Evolutionary conservation across 2,888 invertebrate species (phyloP), one percentile per base, ranked within the genome.

Genomic region (Scaptomyza parva): DNA sequence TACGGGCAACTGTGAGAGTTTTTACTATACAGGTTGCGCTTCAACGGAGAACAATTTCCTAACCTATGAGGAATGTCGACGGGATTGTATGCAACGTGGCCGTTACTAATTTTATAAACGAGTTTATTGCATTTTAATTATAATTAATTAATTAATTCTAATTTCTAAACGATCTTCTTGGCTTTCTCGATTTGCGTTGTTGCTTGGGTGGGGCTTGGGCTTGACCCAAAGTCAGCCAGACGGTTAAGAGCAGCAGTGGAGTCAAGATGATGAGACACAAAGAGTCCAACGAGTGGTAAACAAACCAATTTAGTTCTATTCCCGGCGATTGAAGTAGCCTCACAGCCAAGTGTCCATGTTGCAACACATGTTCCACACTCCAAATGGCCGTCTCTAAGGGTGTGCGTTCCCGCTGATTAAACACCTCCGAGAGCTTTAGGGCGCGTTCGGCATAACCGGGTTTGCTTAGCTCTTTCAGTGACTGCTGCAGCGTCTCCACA

Each of bases 281-380:
- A 3, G 78, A 85, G 67, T 92, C 92, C 63, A 92, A 50, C 2
- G 92, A 91, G 55, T 92, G 82, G 54, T 91, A 92, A 41, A 88
- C 61, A 61, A 91, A 89, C 86, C 90, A 90, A 64, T 88, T 87
- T 40, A 91, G 68, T 30, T 89, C 68, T 3, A 86, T 88, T 45
- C 89, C 89, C 22, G 90, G 88, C 3, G 90, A 88, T 28, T 88
- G 84, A 12, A 91, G 59, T 17, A 90, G 52, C 24, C 85, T 68
- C 0, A 58, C 62, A 0, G 86, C 86, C 0, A 66, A 28, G 33
- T 73, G 30, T 4, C 87, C 86, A 39, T 89, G 57, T 7, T 59
- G 59, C 28, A 94, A 91, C 68, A 93, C 92, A 79, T 93, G 93
- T 74, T 94, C 94, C 12, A 93, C 92, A 92, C 94, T 94, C 90